A percentile compares a stretch with the other conserved stretches of the same genome.
phyloP scores from a whole-genome alignment of 1,140 invertebrate genomes.

The Cydia splendana region DNA sequence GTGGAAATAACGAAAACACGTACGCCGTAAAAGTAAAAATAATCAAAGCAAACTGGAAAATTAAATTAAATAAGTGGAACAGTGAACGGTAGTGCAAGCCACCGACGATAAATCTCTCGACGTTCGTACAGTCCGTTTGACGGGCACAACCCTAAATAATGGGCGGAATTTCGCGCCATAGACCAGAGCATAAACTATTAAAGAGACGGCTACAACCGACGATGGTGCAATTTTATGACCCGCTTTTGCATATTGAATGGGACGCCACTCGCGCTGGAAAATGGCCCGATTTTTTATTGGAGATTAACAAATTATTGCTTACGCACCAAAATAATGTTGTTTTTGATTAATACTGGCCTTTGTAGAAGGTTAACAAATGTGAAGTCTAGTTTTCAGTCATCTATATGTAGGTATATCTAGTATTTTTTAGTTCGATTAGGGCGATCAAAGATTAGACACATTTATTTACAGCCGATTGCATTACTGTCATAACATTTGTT shows the following conservation, averaged over 20 bases:
- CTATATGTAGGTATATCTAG: no score
- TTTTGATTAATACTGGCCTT: slow-evolving; percentile 15
- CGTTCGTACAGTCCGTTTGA: slow-evolving; percentile 45
- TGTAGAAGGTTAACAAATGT: not conserved
- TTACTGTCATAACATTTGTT: no score
- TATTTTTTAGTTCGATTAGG: no score
- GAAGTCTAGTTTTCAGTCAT: not conserved
- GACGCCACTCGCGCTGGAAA: slow-evolving; percentile 38
- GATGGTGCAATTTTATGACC: slow-evolving; percentile 45
- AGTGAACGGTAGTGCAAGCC: slow-evolving; percentile 35
- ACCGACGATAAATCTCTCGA: slow-evolving; percentile 43
- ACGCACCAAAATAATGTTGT: not conserved
- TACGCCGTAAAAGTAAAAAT: not conserved
- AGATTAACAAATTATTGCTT: slow-evolving; percentile 34
- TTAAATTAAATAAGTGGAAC: slow-evolving; percentile 40
- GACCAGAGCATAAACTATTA: slow-evolving; percentile 52
- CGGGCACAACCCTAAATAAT: slow-evolving; percentile 48
- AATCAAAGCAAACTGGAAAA: slow-evolving; percentile 34
- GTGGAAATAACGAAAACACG: not conserved
- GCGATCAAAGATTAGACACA: no score
- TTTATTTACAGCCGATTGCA: no score
- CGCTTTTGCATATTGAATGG: slow-evolving; percentile 46
- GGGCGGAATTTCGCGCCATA: slow-evolving; percentile 51
- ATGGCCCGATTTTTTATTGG: slow-evolving; percentile 36
- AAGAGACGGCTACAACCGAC: slow-evolving; percentile 44